These are phyloP conservation scores for Capitulum mitella DNA, from an alignment of 2,888 invertebrate genomes.

Conservation along the genomic window DNA sequence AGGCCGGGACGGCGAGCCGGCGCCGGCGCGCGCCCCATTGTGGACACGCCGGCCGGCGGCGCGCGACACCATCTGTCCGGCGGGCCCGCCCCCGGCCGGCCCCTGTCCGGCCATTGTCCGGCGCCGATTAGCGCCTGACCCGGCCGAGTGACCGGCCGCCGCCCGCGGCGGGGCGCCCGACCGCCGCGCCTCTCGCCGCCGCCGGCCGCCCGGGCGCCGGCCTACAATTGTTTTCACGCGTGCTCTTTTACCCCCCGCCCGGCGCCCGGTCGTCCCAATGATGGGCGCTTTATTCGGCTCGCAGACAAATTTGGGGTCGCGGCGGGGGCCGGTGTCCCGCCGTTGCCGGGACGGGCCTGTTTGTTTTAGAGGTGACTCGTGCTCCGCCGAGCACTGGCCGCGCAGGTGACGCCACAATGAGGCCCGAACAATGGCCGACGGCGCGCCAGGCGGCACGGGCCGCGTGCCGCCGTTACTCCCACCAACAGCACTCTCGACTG, in stretches of 20 bases:
- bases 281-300: not conserved
- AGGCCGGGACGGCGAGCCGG: not conserved
- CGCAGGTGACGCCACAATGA: not conserved
- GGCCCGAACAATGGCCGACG: not conserved
- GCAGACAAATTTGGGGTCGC: conserved; percentile 8
- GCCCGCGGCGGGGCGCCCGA: not conserved
- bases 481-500: too few relatives aligned
- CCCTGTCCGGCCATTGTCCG: not conserved
- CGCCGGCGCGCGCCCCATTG: not conserved
- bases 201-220: not conserved
- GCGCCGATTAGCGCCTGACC: not conserved
- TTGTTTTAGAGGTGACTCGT: conserved; percentile 1
- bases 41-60: too few relatives aligned
- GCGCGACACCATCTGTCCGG: conserved; percentile 1
- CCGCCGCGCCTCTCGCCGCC: not conserved
- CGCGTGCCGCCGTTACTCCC: too few relatives aligned
- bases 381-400: not conserved
- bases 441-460: too few relatives aligned
- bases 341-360: not conserved
- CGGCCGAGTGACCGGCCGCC: too few relatives aligned
- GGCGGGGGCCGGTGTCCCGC: not conserved
- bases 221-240: conserved; percentile 20
- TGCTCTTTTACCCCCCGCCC: not conserved
- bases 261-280: not conserved
- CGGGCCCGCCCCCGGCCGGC: not conserved